Percentiles rank a stretch among this genome's conserved stretches.
Evolutionary conservation across 2,888 invertebrate genomes (phyloP).

Genomic region (Synergus japonicus): DNA sequence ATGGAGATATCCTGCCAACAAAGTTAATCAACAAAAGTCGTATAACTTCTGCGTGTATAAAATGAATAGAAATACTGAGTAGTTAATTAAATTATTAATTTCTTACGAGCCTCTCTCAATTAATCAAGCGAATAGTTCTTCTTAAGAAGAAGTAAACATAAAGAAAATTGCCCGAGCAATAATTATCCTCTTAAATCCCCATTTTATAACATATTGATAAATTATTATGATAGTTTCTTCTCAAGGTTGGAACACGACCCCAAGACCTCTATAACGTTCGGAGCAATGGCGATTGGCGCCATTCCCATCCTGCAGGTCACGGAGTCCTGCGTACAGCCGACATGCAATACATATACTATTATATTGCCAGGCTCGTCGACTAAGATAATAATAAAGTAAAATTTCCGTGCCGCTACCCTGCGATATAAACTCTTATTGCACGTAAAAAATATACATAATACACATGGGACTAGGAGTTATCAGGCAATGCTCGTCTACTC

Average conservation of each 20-base stretch:
- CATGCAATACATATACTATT: constrained; percentile 9
- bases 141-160: neutral
- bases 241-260: constrained; percentile 8
- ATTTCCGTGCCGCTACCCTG: constrained; percentile 21
- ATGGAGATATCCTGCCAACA: neutral
- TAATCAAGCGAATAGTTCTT: neutral
- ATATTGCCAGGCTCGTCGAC: too few species aligned
- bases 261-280: constrained; percentile 13
- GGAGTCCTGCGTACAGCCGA: constrained; percentile 27
- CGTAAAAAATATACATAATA: constrained; percentile 8
- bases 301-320: constrained; percentile 36
- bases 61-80: neutral
- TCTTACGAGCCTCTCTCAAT: neutral
- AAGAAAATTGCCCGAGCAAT: neutral
- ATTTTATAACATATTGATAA: neutral
- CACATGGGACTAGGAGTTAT: constrained; percentile 15
- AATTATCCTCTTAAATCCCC: neutral
- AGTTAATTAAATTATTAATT: constrained; percentile 14
- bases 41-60: neutral
- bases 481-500: constrained; percentile 57
- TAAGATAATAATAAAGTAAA: constrained; percentile 30
- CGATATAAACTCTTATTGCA: neutral
- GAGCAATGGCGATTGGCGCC: constrained; percentile 29
- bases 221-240: constrained; percentile 3
- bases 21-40: neutral